These are phyloP conservation scores for Choloepus didactylus DNA, from an alignment of 2,797 vertebrate species.

Conservation along the genomic window DNA sequence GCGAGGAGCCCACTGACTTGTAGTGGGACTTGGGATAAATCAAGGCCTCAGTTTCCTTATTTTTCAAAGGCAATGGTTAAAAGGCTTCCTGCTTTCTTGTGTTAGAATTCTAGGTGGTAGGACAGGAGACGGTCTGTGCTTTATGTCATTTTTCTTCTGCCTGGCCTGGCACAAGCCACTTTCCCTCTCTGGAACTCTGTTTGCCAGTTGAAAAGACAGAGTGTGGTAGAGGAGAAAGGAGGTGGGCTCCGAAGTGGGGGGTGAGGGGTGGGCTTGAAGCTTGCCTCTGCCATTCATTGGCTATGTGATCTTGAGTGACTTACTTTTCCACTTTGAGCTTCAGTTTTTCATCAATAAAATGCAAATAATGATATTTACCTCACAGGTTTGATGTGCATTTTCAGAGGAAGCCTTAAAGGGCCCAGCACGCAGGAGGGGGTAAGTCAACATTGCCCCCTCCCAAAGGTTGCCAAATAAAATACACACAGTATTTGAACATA, in stretches of 20 bases:
- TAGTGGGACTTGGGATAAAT: neutral
- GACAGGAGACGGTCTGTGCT: neutral
- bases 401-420: neutral
- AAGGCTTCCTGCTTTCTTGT: no score
- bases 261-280: neutral
- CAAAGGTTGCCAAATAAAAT: neutral
- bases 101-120: no score
- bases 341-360: neutral
- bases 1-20: neutral
- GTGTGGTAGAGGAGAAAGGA: rapidly evolving
- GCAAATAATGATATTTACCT: neutral
- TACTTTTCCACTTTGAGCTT: neutral
- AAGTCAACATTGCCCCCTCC: neutral
- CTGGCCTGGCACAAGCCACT: neutral
- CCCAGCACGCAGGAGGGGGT: neutral
- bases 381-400: neutral
- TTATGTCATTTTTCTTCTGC: no score
- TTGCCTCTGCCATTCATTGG: neutral
- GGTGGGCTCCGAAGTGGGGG: no score
- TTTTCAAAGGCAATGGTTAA: neutral
- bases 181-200: neutral
- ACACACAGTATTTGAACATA: neutral
- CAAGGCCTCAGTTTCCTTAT: neutral
- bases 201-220: rapidly evolving
- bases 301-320: neutral